Evolutionary conservation across 2,888 invertebrate genomes (phyloP), one percentile per base, ranked within the genome.

Genomic region (Charanyca ferruginea): DNA sequence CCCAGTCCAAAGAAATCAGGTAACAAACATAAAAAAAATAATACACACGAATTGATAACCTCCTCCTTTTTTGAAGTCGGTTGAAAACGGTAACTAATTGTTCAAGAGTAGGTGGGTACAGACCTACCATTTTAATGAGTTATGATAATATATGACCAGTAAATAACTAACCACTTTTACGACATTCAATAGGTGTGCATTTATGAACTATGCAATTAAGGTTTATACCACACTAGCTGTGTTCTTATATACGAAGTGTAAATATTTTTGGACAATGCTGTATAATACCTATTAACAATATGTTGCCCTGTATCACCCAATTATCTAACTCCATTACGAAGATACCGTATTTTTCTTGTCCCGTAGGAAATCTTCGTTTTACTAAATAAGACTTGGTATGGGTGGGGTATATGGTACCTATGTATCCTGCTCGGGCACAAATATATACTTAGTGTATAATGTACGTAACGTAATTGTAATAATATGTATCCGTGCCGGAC

Each of bases 101-200:
- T 13, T 68, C 32, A 57, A 41, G n/a, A 42, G 32, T 59, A n/a
- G n/a, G n/a, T n/a, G n/a, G n/a, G n/a, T n/a, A n/a, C n/a, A n/a
- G n/a, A n/a, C n/a, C n/a, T n/a, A 22, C 25, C n/a, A 48, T 66
- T 68, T 55, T 22, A 28, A 41, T 48, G 47, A 35, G n/a, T 42
- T 48, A 48, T 25, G 2, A 59, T 41, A 20, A 58, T 42, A 41
- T 42, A 41, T 66, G 28, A n/a, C 22, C 11, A 23, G 8, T 54
- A 13, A 41, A 28, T 69, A 48, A 62, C 62, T 51, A 22, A 16
- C 22, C 28, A 11, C 38, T 9, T 22, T 22, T 32, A 48, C 2
- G 22, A 23, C 18, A 47, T 35, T 25, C 13, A 13, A 62, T 16
- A n/a, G n/a, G 11, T 20, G 16, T 20, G 20, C 18, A 35, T 59